Evolutionary conservation across 2,888 invertebrate genomes (phyloP), one percentile per base, ranked within the genome.

Genomic region (Cephus spinipes): DNA sequence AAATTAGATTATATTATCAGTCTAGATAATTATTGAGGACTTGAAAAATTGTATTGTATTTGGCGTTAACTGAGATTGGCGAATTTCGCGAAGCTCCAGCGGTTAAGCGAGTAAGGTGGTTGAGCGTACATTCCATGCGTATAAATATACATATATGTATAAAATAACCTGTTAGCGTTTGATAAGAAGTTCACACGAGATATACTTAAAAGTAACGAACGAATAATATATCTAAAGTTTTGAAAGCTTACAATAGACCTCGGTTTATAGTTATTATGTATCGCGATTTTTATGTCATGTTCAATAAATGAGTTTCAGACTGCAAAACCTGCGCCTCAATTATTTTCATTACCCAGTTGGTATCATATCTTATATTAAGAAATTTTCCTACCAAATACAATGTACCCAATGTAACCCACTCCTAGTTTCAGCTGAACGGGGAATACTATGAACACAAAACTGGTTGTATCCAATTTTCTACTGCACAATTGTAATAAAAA

Each of bases 271-370:
- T 83, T 87, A 85, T 87, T 84, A 86, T 89, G 87, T 88, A 90
- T 89, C 84, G 87, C 88, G 86, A 90, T 90, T 90, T 90, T 89
- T 90, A 89, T 89, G 90, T 88, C 88, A 88, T 88, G 88, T 90
- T 90, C 88, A 90, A 90, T 90, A 90, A 90, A 89, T 87, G 84
- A 88, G 86, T 88, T 89, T 82, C 73, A 78, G 84, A 79, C 78
- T 76, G 73, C 74, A 23, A 55, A 55, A 55, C 23, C 55, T 55
- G 23, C 23, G 9, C 0, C 23, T 55, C 2, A 15, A 6, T 40
- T 55, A 55, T 55, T 55, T 55, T 55, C 9, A 55, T 55, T 55
- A 55, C 55, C 15, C 40, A 40, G 15, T 15, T 40, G 40, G 2
- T 40, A 15, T 15, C 4, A 15, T 40, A 15, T 40, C 9, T 6